Evolutionary conservation across 1,140 invertebrate species (phyloP).

Genomic region (Caenorhabditis elegans): WBcel235 BX284606.5:6472501-6473000

Average conservation of each 20-base stretch:
- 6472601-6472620: neutral
- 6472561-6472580: constrained; percentile 11
- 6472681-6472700: neutral
- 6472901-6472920: no score
- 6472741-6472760: no score
- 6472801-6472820: neutral
- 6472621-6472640: neutral
- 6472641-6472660: neutral
- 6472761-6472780: no score
- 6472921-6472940: no score
- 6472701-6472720: neutral
- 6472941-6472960: no score
- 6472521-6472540: neutral
- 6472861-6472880: neutral
- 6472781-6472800: neutral
- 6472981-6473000: no score
- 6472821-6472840: neutral
- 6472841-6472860: neutral
- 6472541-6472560: neutral
- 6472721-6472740: no score
- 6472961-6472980: no score
- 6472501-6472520: neutral
- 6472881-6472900: neutral
- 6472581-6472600: neutral
- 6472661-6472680: neutral